phyloP scores from a whole-genome alignment of 2,797 vertebrate species.

The Halcyon chelicuti region DNA sequence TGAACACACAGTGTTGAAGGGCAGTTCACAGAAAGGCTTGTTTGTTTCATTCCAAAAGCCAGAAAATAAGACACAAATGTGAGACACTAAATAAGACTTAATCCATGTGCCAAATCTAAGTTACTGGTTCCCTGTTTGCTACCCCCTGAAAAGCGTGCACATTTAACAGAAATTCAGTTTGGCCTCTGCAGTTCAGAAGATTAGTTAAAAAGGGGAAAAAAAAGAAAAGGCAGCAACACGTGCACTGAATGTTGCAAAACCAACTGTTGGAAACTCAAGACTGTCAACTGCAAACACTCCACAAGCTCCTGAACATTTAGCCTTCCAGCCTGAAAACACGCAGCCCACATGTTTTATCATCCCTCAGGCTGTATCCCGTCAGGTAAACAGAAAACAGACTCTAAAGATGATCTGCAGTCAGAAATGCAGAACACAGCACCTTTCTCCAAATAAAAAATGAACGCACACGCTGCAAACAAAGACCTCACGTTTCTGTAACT shows the following conservation, averaged over 20 bases:
- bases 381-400: background rate
- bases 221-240: background rate
- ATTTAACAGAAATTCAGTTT: background rate
- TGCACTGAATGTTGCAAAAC: background rate
- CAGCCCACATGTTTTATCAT: background rate
- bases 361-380: background rate
- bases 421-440: background rate
- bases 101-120: background rate
- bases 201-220: background rate
- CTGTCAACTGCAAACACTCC: background rate
- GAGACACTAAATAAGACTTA: background rate
- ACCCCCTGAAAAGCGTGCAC: background rate
- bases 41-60: background rate
- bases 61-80: background rate
- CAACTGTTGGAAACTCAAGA: background rate
- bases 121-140: background rate
- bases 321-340: background rate
- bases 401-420: background rate
- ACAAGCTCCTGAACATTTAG: background rate
- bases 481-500: background rate
- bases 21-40: background rate
- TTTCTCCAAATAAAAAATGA: background rate
- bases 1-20: background rate
- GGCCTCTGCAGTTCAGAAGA: background rate
- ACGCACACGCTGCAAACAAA: background rate